A percentile compares a stretch with the other conserved stretches of the same genome.
These are phyloP conservation scores for Tridacna gigas DNA, from an alignment of 2,888 invertebrate species.

Conservation along the genomic window DNA sequence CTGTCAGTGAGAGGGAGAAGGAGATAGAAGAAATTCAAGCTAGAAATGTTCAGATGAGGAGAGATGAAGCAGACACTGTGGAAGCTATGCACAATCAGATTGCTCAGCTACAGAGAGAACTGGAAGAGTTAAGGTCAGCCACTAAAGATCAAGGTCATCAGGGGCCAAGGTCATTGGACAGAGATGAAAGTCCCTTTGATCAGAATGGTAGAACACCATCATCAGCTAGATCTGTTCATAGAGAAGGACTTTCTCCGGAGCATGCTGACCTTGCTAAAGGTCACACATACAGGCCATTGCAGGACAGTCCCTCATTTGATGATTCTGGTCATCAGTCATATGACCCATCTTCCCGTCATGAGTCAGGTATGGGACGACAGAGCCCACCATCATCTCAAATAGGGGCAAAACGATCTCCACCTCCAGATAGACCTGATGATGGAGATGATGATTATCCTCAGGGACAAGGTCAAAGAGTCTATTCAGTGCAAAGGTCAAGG, in stretches of 20 bases:
- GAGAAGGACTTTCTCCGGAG: neutral
- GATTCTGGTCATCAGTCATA: conserved; percentile 53
- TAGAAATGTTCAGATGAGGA: conserved; percentile 48
- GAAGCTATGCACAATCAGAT: conserved; percentile 54
- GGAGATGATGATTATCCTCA: conserved; percentile 21
- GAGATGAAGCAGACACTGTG: conserved; percentile 58
- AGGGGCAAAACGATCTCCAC: neutral
- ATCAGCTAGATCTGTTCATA: neutral
- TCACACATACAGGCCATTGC: neutral
- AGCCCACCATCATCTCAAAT: neutral
- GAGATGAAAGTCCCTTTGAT: conserved; percentile 45
- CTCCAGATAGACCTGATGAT: conserved; percentile 9
- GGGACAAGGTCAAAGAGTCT: conserved; percentile 38
- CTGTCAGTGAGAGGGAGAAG: conserved; percentile 51
- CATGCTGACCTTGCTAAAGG: neutral
- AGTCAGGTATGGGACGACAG: neutral
- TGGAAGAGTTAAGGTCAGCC: conserved; percentile 40
- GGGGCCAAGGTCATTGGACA: conserved; percentile 16
- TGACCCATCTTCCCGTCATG: conserved; percentile 33
- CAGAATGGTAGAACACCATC: conserved; percentile 40
- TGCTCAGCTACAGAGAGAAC: conserved; percentile 54
- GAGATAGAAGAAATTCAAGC: conserved; percentile 61
- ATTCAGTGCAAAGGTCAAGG: neutral
- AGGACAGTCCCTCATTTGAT: conserved; percentile 22
- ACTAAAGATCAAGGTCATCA: conserved; percentile 24